Evolutionary conservation across 1,140 invertebrate genomes (phyloP).

Genomic region (Onthophagus taurus): DNA sequence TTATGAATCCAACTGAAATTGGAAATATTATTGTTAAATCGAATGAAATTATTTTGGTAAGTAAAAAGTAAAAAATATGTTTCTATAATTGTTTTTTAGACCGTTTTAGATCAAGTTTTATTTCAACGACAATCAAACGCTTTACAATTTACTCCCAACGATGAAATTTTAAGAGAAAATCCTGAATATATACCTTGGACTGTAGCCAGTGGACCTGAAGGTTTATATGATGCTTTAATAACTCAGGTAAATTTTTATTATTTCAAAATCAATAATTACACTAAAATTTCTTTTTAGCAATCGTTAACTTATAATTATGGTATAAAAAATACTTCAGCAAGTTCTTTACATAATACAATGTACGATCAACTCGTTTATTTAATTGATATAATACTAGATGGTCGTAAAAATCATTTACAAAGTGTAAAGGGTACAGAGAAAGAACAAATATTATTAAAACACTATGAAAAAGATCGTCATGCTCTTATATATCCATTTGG

Average conservation of each 20-base stretch:
- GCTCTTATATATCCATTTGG: slow-evolving; percentile 43
- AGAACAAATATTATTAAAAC: slow-evolving; percentile 48
- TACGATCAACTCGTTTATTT: slow-evolving; percentile 62
- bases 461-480: slow-evolving; percentile 56
- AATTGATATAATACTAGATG: slow-evolving; percentile 68
- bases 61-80: slow-evolving; percentile 11
- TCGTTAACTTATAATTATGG: slow-evolving; percentile 48
- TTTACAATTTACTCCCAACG: slow-evolving; percentile 40
- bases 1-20: slow-evolving; percentile 44
- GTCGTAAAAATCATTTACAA: slow-evolving; percentile 59
- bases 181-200: slow-evolving; percentile 59
- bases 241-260: slow-evolving; percentile 36
- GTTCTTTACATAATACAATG: slow-evolving; percentile 44
- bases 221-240: slow-evolving; percentile 44
- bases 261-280: background rate
- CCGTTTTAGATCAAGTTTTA: slow-evolving; percentile 47
- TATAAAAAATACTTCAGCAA: slow-evolving; percentile 43
- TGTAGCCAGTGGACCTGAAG: slow-evolving; percentile 42
- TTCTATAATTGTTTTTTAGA: slow-evolving; percentile 29
- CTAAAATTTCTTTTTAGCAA: slow-evolving; percentile 33
- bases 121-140: slow-evolving; percentile 48
- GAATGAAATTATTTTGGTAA: slow-evolving; percentile 47
- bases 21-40: slow-evolving; percentile 45
- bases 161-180: slow-evolving; percentile 30
- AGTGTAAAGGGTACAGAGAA: slow-evolving; percentile 53